Evolutionary conservation across 1,140 invertebrate species (phyloP).

Genomic region (Rhagoletis pomonella): DNA sequence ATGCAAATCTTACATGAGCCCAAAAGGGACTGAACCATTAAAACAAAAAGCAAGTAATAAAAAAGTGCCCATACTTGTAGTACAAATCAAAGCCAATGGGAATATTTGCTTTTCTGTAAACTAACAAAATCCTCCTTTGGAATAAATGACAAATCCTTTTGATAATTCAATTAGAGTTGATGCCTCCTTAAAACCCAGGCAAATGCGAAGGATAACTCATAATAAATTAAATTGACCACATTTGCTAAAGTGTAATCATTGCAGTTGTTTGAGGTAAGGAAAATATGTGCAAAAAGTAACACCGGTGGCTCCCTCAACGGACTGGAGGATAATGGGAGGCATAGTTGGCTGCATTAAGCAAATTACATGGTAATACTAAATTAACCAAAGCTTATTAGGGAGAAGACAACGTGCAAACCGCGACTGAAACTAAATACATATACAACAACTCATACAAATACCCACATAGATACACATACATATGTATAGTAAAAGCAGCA

Average conservation of each 20-base stretch:
- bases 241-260: slow-evolving; percentile 19
- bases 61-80: too few relatives aligned
- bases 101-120: not conserved
- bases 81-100: too few relatives aligned
- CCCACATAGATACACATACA: not conserved
- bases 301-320: not conserved
- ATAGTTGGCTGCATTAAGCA: slow-evolving; percentile 37
- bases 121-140: not conserved
- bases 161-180: slow-evolving; percentile 20
- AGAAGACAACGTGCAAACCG: slow-evolving; percentile 28
- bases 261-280: not conserved
- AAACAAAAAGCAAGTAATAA: too few relatives aligned
- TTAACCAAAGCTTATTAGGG: slow-evolving; percentile 50
- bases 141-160: not conserved
- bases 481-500: not conserved
- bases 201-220: slow-evolving; percentile 31
- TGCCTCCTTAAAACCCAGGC: not conserved
- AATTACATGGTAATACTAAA: slow-evolving; percentile 57
- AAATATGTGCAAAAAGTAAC: not conserved
- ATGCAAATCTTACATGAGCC: too few relatives aligned
- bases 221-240: slow-evolving; percentile 55
- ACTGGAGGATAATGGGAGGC: not conserved
- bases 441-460: not conserved
- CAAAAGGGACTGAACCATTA: too few relatives aligned
- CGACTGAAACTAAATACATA: slow-evolving; percentile 46